Evolutionary conservation across 1,140 invertebrate genomes (phyloP), one percentile per base, ranked within the genome.

Genomic region (Zaprionus ornatus): DNA sequence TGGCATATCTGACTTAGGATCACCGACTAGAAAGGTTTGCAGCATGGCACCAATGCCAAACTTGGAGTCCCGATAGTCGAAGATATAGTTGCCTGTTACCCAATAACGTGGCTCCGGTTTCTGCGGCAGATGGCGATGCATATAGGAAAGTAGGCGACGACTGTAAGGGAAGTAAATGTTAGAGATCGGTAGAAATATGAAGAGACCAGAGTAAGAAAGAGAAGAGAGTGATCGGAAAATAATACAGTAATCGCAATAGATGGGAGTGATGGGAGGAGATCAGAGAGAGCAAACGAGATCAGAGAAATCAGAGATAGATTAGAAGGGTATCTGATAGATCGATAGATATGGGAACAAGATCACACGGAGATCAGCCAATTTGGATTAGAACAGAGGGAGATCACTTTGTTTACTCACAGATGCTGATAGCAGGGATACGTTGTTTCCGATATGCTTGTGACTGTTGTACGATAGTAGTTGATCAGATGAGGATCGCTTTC

Each of bases 381-480:
- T 2, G 40, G 9, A 3, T 10, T 32, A 32, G 10, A 32, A 3
- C 29, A 32, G 29, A 32, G 29, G 9, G 29, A 32, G 9, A 32
- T 32, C 29, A 32, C 29, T 10, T 32, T 10, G 15, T 10, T n/a
- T 6, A 92, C 93, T 93, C 93, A 95, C 95, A 95, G 91, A 64
- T 94, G 92, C 56, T 93, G 91, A 75, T 95, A 95, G 81, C 95
- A 95, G 1, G 95, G 95, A 83, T 94, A 95, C 1, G 94, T 95
- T 0, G 95, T 95, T 21, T 93, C 93, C 60, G 95, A 94, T 76
- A 96, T 92, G 52, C 95, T 96, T 60, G 95, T 95, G 19, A 96
- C 92, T 6, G 95, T 96, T 0, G 95, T 95, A 70, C 95, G 95
- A 93, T 95, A 96, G 82, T 95, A 96, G 82, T 96, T 94, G 68